phyloP scores from a whole-genome alignment of 2,888 invertebrate species.

The Tanypteryx hageni region DNA sequence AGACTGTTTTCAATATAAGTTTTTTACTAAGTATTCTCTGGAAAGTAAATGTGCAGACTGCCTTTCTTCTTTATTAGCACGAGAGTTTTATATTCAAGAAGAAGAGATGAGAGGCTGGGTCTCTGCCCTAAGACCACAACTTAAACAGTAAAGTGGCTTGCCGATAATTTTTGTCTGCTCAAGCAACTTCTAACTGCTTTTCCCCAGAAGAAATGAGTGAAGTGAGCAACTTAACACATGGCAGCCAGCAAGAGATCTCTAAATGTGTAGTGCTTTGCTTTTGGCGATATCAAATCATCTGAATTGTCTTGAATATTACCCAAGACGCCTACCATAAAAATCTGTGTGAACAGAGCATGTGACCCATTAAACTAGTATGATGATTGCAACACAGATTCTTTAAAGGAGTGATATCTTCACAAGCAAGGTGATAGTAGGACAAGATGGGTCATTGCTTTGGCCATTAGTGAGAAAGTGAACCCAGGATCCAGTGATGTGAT shows the following conservation, averaged over 20 bases:
- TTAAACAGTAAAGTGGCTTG: constrained; percentile 18
- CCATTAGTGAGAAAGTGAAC: constrained; percentile 40
- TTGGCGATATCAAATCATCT: constrained; percentile 19
- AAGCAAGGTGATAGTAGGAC: constrained; percentile 30
- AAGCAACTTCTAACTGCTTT: constrained; percentile 31
- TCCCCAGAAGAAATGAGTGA: background rate
- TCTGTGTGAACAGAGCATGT: constrained; percentile 38
- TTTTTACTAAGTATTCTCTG: constrained; percentile 30
- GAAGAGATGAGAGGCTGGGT: background rate
- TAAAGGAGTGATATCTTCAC: background rate
- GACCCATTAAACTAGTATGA: constrained; percentile 43
- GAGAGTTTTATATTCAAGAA: constrained; percentile 35
- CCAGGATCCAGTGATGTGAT: constrained; percentile 61
- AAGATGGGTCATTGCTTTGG: background rate
- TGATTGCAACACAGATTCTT: background rate
- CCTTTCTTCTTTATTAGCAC: constrained; percentile 11
- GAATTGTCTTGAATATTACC: constrained; percentile 21
- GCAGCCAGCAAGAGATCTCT: constrained; percentile 23
- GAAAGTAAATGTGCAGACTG: background rate
- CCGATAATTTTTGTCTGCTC: constrained; percentile 15
- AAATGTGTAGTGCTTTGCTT: constrained; percentile 61
- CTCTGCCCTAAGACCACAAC: background rate
- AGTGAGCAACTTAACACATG: constrained; percentile 4
- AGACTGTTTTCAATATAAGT: constrained; percentile 27
- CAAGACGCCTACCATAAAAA: constrained; percentile 3